Evolutionary conservation across 2,888 invertebrate species (phyloP).

Genomic region (Xestobium rufovillosum): DNA sequence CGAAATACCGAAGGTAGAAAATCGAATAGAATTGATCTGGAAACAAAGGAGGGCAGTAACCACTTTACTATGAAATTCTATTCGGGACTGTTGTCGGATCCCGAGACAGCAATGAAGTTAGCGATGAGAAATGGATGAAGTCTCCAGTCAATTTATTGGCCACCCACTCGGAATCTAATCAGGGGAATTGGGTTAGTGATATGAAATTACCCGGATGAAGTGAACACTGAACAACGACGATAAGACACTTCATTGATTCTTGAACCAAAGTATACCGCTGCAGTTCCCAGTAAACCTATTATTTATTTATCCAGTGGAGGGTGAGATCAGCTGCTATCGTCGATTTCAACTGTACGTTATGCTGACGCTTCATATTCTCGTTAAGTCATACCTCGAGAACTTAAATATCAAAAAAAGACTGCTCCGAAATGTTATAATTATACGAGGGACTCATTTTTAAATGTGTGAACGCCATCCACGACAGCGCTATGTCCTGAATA

Average conservation of each 20-base stretch:
- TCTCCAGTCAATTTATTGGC: conserved; percentile 44
- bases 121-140: conserved; percentile 42
- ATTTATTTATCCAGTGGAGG: too few relatives aligned
- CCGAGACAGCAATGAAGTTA: conserved; percentile 41
- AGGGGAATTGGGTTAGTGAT: conserved; percentile 44
- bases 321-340: too few relatives aligned
- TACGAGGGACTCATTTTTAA: too few relatives aligned
- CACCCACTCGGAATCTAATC: conserved; percentile 44
- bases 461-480: too few relatives aligned
- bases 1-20: too few relatives aligned
- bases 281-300: conserved; percentile 27
- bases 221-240: conserved; percentile 41
- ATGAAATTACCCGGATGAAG: conserved; percentile 37
- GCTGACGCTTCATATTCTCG: too few relatives aligned
- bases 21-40: conserved; percentile 25
- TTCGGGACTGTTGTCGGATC: conserved; percentile 26
- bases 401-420: too few relatives aligned
- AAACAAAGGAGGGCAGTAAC: conserved; percentile 36
- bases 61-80: conserved; percentile 38
- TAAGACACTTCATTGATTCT: conserved; percentile 41
- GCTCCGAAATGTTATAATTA: too few relatives aligned
- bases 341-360: too few relatives aligned
- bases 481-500: too few relatives aligned
- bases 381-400: too few relatives aligned
- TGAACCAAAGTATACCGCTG: conserved; percentile 38